Evolutionary conservation across 2,888 invertebrate species (phyloP).

Genomic region (Xestia sexstrigata): DNA sequence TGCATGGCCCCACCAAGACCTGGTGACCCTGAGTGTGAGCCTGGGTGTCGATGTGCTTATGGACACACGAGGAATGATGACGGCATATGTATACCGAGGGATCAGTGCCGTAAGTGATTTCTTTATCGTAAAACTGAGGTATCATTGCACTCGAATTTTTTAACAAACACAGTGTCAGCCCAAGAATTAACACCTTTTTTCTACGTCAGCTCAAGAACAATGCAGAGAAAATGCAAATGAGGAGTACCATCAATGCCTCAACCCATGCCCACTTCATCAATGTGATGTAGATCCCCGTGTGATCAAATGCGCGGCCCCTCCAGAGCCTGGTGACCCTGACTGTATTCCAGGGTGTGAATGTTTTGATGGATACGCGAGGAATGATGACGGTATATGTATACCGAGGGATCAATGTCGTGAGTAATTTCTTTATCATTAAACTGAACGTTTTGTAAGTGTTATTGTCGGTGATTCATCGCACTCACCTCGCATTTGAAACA

Average conservation of each 20-base stretch:
- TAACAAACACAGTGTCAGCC: not conserved
- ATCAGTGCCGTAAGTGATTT: constrained; percentile 66
- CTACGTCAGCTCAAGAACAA: not conserved
- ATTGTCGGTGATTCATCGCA: not conserved
- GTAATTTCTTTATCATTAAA: not conserved
- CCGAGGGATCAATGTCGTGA: constrained; percentile 55
- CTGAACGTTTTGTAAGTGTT: not conserved
- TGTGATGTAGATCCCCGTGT: constrained; percentile 69
- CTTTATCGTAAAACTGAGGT: not conserved
- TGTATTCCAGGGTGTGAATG: constrained; percentile 74
- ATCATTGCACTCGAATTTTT: not conserved
- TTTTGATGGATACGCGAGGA: constrained; percentile 64
- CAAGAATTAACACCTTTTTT: not conserved
- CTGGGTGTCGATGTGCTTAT: constrained; percentile 73
- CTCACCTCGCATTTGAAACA: not conserved
- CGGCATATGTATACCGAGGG: constrained; percentile 63
- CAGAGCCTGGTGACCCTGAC: constrained; percentile 68
- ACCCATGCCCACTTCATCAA: constrained; percentile 48
- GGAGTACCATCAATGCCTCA: not conserved
- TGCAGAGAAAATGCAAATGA: not conserved
- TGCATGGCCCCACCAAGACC: constrained; percentile 66
- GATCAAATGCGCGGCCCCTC: constrained; percentile 67
- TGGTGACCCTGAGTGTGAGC: constrained; percentile 69
- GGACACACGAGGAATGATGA: constrained; percentile 62
- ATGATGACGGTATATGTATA: constrained; percentile 62